A percentile compares a stretch with the other conserved stretches of the same genome.
Evolutionary conservation across 1,140 invertebrate genomes (phyloP).

Genomic region (Dendrolimus kikuchii): DNA sequence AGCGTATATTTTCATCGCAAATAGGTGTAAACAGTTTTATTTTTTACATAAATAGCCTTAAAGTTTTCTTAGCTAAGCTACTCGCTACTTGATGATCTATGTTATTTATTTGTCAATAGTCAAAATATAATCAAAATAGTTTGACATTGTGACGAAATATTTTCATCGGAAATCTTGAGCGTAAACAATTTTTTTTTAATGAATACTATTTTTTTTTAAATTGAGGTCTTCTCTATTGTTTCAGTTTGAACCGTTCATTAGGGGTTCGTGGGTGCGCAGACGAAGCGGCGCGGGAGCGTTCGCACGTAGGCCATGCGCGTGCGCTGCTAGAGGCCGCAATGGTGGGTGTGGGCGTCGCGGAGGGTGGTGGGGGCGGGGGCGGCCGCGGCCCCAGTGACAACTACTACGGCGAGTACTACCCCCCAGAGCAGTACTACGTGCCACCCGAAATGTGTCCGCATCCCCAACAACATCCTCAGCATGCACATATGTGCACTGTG

Average conservation of each 20-base stretch:
- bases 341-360: slow-evolving; percentile 60
- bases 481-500: slow-evolving; percentile 66
- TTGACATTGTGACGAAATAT: too few species aligned
- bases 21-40: too few species aligned
- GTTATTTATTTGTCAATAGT: too few species aligned
- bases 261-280: slow-evolving; percentile 27
- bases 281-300: slow-evolving; percentile 34
- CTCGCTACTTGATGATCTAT: too few species aligned
- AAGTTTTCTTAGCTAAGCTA: too few species aligned
- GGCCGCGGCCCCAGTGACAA: slow-evolving; percentile 28
- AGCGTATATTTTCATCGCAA: too few species aligned
- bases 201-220: too few species aligned
- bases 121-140: too few species aligned
- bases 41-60: too few species aligned
- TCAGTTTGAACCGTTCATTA: slow-evolving; percentile 35
- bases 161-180: too few species aligned
- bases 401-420: slow-evolving; percentile 68
- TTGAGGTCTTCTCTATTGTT: slow-evolving; percentile 20
- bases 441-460: slow-evolving; percentile 64
- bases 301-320: slow-evolving; percentile 50
- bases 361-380: slow-evolving; percentile 34
- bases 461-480: slow-evolving; percentile 61
- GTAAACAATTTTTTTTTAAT: too few species aligned
- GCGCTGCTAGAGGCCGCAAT: slow-evolving; percentile 45
- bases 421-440: slow-evolving; percentile 61